Percentiles rank a stretch among this genome's conserved stretches.
Conservation (phyloP, 2,888 invertebrate species). For the Drosophila monieri region DNA sequence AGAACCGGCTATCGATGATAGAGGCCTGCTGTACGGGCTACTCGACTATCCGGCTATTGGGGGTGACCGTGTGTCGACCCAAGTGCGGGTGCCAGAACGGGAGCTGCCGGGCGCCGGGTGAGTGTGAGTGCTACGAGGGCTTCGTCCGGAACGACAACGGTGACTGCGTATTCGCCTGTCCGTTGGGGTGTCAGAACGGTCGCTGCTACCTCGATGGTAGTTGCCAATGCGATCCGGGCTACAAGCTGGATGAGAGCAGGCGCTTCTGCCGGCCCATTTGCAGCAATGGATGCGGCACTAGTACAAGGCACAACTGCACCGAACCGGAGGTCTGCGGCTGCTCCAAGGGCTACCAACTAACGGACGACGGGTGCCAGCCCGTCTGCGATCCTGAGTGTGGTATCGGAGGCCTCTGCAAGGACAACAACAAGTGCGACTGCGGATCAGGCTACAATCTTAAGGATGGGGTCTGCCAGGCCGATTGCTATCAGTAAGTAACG, state of each 20-base stretch:
- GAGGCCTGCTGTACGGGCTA: conserved; percentile 90
- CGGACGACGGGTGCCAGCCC: conserved; percentile 77
- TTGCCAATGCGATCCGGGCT: conserved; percentile 88
- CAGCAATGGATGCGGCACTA: conserved; percentile 75
- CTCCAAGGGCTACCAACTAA: conserved; percentile 82
- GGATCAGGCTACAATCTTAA: conserved; percentile 84
- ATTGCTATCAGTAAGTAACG: conserved; percentile 82
- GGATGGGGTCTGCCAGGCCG: conserved; percentile 80
- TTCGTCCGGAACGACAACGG: conserved; percentile 80
- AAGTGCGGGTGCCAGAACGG: conserved; percentile 81
- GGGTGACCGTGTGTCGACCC: conserved; percentile 70
- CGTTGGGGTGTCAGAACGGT: conserved; percentile 86
- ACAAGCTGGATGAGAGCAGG: conserved; percentile 85
- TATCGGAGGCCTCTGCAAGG: conserved; percentile 86
- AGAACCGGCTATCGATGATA: conserved; percentile 86
- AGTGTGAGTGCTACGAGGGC: conserved; percentile 80
- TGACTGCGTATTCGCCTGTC: conserved; percentile 82
- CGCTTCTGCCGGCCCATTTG: conserved; percentile 88
- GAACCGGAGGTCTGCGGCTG: conserved; percentile 84
- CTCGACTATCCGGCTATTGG: conserved; percentile 56
- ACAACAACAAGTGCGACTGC: conserved; percentile 86
- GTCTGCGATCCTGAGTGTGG: conserved; percentile 81
- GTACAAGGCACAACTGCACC: conserved; percentile 80
- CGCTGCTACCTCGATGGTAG: conserved; percentile 86
- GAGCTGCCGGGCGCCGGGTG: conserved; percentile 71